Conservation (phyloP, 2,888 invertebrate species). For the Palloptera scutellata region DNA sequence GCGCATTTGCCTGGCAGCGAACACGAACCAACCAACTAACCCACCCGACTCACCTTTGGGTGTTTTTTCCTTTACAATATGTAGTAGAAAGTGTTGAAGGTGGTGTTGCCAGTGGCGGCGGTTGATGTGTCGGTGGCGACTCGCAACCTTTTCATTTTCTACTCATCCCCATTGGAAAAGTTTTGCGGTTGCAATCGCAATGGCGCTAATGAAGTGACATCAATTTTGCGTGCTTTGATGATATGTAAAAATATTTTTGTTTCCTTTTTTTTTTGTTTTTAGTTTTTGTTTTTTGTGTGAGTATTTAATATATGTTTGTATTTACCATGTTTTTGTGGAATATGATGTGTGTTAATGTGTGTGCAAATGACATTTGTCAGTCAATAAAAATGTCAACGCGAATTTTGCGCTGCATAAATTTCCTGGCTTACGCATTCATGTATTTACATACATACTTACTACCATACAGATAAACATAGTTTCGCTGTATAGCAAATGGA, state of each 20-base stretch:
- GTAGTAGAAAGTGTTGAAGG: too few relatives aligned
- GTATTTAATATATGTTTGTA: too few relatives aligned
- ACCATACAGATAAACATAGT: too few relatives aligned
- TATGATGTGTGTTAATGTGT: conserved; percentile 7
- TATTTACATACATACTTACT: conserved; percentile 17
- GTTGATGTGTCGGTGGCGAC: too few relatives aligned
- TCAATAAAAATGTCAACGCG: conserved; percentile 53
- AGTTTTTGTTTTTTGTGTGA: too few relatives aligned
- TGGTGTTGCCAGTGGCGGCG: too few relatives aligned
- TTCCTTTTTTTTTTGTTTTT: neutral
- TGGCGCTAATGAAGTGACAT: conserved; percentile 55
- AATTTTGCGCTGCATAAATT: conserved; percentile 44
- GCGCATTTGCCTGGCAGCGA: too few relatives aligned
- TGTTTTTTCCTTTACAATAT: too few relatives aligned
- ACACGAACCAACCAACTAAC: too few relatives aligned
- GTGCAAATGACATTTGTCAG: conserved; percentile 49
- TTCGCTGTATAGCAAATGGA: neutral
- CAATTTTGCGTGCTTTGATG: conserved; percentile 53
- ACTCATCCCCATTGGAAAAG: neutral
- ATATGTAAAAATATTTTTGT: neutral
- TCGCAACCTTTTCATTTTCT: too few relatives aligned
- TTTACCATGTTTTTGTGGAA: neutral
- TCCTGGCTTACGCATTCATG: conserved; percentile 22
- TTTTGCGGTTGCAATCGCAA: neutral
- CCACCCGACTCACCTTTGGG: too few relatives aligned